A percentile compares a stretch with the other conserved stretches of the same genome.
These are phyloP conservation scores for Uloborus plumipes DNA, from an alignment of 2,888 invertebrate species.

Conservation along the genomic window DNA sequence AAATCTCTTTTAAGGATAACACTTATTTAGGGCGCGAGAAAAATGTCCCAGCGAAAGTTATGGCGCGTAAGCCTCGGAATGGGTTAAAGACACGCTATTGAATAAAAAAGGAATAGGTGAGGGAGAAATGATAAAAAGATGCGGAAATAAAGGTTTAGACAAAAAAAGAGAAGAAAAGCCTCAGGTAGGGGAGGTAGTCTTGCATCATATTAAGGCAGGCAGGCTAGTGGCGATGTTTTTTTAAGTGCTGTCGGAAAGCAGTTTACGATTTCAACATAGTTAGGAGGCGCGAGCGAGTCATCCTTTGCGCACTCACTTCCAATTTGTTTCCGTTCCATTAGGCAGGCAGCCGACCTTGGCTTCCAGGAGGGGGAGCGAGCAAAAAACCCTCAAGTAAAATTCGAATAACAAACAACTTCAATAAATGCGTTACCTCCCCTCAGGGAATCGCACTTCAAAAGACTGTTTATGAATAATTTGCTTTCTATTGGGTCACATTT, in stretches of 20 bases:
- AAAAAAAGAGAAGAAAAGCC: constrained; percentile 14
- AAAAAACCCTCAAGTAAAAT: constrained; percentile 56
- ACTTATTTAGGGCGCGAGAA: constrained; percentile 45
- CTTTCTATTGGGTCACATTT: constrained; percentile 61
- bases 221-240: constrained; percentile 44
- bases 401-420: constrained; percentile 61
- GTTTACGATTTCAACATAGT: constrained; percentile 64
- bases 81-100: constrained; percentile 33
- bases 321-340: constrained; percentile 64
- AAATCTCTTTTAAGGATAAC: constrained; percentile 60
- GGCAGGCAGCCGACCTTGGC: constrained; percentile 58
- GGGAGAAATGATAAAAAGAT: neutral
- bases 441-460: constrained; percentile 59
- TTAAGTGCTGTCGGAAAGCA: constrained; percentile 15
- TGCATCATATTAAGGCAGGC: constrained; percentile 60
- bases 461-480: constrained; percentile 64
- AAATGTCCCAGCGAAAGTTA: constrained; percentile 30
- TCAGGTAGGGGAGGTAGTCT: constrained; percentile 20
- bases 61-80: constrained; percentile 33
- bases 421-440: constrained; percentile 62
- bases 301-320: constrained; percentile 58
- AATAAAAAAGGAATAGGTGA: constrained; percentile 12
- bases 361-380: constrained; percentile 21
- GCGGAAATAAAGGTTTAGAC: neutral
- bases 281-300: constrained; percentile 55